Base-by-base conservation (phyloP, 2,888 invertebrate genomes). In the Polyploca ridens region DNA sequence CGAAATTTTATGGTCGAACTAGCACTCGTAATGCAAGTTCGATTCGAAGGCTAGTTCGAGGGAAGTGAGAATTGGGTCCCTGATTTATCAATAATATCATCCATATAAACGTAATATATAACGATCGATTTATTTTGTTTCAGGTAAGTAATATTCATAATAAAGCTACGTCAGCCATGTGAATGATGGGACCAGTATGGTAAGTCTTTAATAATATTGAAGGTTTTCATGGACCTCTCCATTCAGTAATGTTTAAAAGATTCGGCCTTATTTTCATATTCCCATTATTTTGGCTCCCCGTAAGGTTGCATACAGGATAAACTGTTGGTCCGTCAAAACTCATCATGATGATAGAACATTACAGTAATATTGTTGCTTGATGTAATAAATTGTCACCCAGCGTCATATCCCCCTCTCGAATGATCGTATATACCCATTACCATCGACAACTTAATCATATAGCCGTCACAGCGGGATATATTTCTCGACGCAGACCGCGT, bases 401-500 rank as follows among this genome's bases (percentile, higher is more conserved):
- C 19, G 5, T 19, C 14, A 54, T 54, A 54, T 49, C 6, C 8
- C 5, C 16, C 41, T 41, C 44, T 3, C 5, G 7, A 49, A 46
- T 7, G 16, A 49, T 19, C 54, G 19, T 3, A 54, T 6, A 49
- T 49, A 6, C 5, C 14, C 44, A 44, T 46, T 46, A 46, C 46
- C 46, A 46, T n/a, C n/a, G 16, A 54, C 54, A 54, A 54, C 54
- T n/a, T 54, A 54, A 54, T 54, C 54, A 54, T 54, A n/a, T 54
- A 54, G 7, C 49, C 16, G 49, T 16, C 49, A 54, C 7, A 54
- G 19, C 19, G 19, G 19, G 10, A 54, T 54, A 54, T 54, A 54
- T 54, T 54, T 16, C 49, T 10, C 49, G 49, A 10, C 54, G 16
- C 19, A 46, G 19, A 54, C 46, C 46, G 46, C 46, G n/a, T 46